A percentile compares a stretch with the other conserved stretches of the same genome.
phyloP scores from a whole-genome alignment of 2,888 invertebrate species.

The Cordilura impudica region DNA sequence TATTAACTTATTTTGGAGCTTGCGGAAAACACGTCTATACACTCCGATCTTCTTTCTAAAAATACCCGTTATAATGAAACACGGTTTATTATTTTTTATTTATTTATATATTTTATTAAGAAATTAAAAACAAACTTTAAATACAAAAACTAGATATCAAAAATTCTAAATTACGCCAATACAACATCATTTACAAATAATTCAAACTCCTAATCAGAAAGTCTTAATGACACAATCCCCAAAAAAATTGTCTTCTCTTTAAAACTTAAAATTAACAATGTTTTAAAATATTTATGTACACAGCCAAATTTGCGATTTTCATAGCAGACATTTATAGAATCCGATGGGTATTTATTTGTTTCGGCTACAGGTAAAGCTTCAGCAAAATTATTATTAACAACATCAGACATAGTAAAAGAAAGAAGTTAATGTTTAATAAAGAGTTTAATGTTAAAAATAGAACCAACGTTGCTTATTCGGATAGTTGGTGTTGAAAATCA shows the following conservation, averaged over 20 bases:
- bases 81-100: no score
- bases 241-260: slow-evolving; percentile 78
- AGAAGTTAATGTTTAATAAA: no score
- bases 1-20: no score
- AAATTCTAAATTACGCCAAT: no score
- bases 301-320: slow-evolving; percentile 82
- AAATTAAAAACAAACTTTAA: no score
- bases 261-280: slow-evolving; percentile 75
- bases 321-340: slow-evolving; percentile 84
- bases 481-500: slow-evolving; percentile 90
- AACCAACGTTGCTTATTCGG: slow-evolving; percentile 83
- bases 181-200: slow-evolving; percentile 58
- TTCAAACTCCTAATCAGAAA: slow-evolving; percentile 54
- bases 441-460: slow-evolving; percentile 30
- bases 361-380: slow-evolving; percentile 86
- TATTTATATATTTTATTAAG: no score
- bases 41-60: no score
- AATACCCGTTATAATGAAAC: no score
- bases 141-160: no score
- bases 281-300: slow-evolving; percentile 79
- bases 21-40: no score
- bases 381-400: slow-evolving; percentile 83
- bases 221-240: slow-evolving; percentile 46
- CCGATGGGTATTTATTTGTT: slow-evolving; percentile 81
- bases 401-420: slow-evolving; percentile 80